Conservation (phyloP, 2,888 invertebrate genomes). For the Sisyra nigra region DNA sequence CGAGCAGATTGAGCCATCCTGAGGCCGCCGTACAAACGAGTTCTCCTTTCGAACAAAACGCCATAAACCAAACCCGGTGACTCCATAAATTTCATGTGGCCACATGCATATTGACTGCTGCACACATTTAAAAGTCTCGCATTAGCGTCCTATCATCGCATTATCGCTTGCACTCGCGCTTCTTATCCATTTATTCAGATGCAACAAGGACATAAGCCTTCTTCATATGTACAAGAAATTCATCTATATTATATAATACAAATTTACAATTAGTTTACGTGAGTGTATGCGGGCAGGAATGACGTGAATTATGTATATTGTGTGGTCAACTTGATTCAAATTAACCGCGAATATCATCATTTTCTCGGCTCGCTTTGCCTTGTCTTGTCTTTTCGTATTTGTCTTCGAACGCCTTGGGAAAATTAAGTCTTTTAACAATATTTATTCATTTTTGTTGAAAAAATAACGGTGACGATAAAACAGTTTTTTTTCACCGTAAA, state of each 20-base stretch:
- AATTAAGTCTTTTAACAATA: too few relatives aligned
- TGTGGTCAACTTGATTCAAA: too few relatives aligned
- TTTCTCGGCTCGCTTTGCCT: too few relatives aligned
- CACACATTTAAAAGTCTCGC: slow-evolving; percentile 11
- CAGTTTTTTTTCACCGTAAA: too few relatives aligned
- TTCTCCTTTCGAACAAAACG: slow-evolving; percentile 22
- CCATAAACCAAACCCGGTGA: slow-evolving; percentile 28
- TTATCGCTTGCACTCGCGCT: too few relatives aligned
- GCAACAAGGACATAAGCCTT: background rate
- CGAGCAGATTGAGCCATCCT: slow-evolving; percentile 30
- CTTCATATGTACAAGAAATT: background rate
- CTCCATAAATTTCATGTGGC: slow-evolving; percentile 23
- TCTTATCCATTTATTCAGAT: background rate
- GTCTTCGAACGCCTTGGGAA: too few relatives aligned
- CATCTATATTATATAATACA: too few relatives aligned
- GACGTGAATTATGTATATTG: background rate
- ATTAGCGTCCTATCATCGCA: too few relatives aligned
- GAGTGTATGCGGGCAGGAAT: background rate
- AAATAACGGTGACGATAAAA: too few relatives aligned
- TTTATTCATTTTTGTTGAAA: too few relatives aligned
- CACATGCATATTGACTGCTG: slow-evolving; percentile 21
- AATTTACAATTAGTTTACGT: background rate
- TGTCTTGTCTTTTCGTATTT: too few relatives aligned
- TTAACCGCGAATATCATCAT: too few relatives aligned
- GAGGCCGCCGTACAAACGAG: slow-evolving; percentile 24